These are phyloP conservation scores for Silvanus unidentatus DNA, from an alignment of 2,888 invertebrate species.

Conservation along the genomic window DNA sequence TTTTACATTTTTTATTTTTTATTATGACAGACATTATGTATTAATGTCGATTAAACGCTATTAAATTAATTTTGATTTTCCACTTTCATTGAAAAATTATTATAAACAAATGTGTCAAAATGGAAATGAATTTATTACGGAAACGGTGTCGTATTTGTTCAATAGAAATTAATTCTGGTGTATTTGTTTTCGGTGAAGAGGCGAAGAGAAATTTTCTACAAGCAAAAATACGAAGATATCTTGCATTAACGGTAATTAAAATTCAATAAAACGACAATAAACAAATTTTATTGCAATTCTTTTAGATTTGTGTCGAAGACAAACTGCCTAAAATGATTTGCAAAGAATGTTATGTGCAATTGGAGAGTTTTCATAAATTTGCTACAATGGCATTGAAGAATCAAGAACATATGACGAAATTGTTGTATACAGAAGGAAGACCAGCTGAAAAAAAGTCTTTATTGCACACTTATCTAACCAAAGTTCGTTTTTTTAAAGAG, in stretches of 20 bases:
- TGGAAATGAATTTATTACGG: slow-evolving; percentile 32
- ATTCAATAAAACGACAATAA: slow-evolving; percentile 1
- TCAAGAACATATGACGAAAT: slow-evolving; percentile 53
- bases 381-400: slow-evolving; percentile 60
- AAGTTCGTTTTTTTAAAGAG: slow-evolving; percentile 39
- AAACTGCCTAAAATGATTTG: slow-evolving; percentile 65
- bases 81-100: not conserved
- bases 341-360: slow-evolving; percentile 56
- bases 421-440: slow-evolving; percentile 22
- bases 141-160: slow-evolving; percentile 61
- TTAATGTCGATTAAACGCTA: slow-evolving; percentile 7
- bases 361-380: slow-evolving; percentile 62
- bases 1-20: slow-evolving; percentile 17
- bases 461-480: slow-evolving; percentile 52
- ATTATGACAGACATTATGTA: slow-evolving; percentile 22
- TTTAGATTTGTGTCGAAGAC: slow-evolving; percentile 60
- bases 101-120: slow-evolving; percentile 31
- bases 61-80: too few species aligned
- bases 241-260: slow-evolving; percentile 58
- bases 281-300: slow-evolving; percentile 9
- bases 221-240: slow-evolving; percentile 63
- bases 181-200: slow-evolving; percentile 61
- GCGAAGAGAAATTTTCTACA: slow-evolving; percentile 59
- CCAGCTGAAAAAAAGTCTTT: slow-evolving; percentile 48
- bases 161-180: slow-evolving; percentile 53